These are phyloP conservation scores for Rhinophrynus dorsalis DNA, from an alignment of 2,797 vertebrate genomes.

Conservation along the genomic window DNA sequence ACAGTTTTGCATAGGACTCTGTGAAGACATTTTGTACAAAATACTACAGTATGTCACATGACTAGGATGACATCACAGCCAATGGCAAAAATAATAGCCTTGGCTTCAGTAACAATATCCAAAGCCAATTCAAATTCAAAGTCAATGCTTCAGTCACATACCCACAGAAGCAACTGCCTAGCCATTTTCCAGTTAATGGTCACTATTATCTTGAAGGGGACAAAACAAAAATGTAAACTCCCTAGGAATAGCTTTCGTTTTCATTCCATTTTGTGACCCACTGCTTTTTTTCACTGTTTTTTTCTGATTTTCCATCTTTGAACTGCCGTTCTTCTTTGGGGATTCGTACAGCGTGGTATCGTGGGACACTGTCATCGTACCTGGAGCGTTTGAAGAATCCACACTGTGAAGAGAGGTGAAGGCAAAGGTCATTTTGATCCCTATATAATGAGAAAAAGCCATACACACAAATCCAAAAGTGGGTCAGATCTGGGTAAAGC, in stretches of 20 bases:
- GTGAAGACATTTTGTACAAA: neutral
- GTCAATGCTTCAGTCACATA: conserved; percentile 52
- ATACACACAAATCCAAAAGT: no score
- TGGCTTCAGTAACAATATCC: conserved; percentile 52
- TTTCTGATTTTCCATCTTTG: conserved; percentile 73
- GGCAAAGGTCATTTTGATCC: neutral
- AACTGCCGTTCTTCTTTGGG: conserved; percentile 81
- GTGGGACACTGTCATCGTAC: conserved; percentile 87
- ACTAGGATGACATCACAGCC: no score
- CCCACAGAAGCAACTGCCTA: conserved; percentile 38
- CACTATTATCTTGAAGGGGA: neutral
- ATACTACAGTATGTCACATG: no score
- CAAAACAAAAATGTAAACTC: conserved; percentile 7
- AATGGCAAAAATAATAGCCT: no score
- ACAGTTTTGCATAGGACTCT: conserved; percentile 9
- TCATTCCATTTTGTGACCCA: conserved; percentile 93
- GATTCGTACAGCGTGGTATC: conserved; percentile 92
- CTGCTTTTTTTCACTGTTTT: conserved; percentile 82
- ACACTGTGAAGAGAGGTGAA: conserved; percentile 69
- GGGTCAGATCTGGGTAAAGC: no score
- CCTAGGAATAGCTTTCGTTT: conserved; percentile 88
- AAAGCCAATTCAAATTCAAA: conserved; percentile 52
- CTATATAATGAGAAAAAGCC: no score
- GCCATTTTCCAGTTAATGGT: neutral
- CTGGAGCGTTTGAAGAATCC: conserved; percentile 94